phyloP scores from a whole-genome alignment of 2,797 vertebrate genomes.

The Vireo griseus region DNA sequence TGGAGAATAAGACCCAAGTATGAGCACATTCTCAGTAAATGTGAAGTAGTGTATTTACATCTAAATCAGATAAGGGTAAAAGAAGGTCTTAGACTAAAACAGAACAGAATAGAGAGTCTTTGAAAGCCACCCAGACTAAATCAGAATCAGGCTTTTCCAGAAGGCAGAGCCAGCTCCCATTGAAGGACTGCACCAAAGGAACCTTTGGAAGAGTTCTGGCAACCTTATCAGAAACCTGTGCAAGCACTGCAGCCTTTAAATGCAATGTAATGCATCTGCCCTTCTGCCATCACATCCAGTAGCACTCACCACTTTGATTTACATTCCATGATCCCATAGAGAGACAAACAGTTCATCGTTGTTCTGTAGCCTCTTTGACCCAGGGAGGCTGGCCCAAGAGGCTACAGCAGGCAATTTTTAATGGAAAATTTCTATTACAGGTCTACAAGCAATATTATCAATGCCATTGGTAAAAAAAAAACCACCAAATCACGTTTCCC shows the following conservation, averaged over 20 bases:
- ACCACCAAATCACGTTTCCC: background rate
- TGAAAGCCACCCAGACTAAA: background rate
- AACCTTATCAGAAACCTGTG: background rate
- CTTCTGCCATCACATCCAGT: background rate
- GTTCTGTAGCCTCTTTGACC: background rate
- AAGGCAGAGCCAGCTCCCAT: background rate
- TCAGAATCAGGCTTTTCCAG: background rate
- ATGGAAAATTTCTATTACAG: background rate
- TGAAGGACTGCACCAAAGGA: background rate
- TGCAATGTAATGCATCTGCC: background rate
- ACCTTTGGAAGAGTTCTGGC: background rate
- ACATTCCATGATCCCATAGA: fast-evolving
- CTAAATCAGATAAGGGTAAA: background rate
- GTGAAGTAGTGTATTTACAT: background rate
- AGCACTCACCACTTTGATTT: background rate
- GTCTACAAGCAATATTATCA: background rate
- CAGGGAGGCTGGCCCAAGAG: background rate
- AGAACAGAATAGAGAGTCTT: background rate
- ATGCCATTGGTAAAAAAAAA: background rate
- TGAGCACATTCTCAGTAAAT: background rate
- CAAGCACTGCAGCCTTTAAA: background rate
- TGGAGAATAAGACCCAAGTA: background rate
- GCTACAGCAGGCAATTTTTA: background rate
- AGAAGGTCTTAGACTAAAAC: background rate
- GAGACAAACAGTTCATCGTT: background rate